Base-by-base conservation (phyloP, 2,113 vertebrate species). In the Prunella himalayana region DNA sequence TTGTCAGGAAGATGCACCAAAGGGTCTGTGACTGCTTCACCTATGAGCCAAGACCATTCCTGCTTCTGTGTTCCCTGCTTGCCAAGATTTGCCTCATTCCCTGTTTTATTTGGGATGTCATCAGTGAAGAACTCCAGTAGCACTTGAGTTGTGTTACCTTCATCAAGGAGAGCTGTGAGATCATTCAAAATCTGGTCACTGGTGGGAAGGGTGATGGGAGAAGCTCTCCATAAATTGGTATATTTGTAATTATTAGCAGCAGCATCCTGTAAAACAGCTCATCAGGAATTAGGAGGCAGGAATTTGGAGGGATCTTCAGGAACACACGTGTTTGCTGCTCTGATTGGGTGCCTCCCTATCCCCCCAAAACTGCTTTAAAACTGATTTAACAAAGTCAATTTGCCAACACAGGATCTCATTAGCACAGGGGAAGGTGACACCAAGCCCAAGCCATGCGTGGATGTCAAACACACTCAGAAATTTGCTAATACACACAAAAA, bases 1-100 rank as follows among this genome's bases (percentile, higher is more conserved):
- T 54, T 27, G 25, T 54, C 53, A 77, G 49, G 31, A 64, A n/a
- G 49, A 39, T 18, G n/a, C 49, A 54, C 21, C 31, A 47, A 45
- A 23, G 2, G 13, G 27, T 35, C 31, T 41, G 12, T 3, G 2
- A 22, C 37, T 65, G 47, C 56, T 82, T 39, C 51, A 47, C 6
- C 50, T 1, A 0, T 1, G 2, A 83, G 39, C 20, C 7, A 1
- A 82, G 50, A 47, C 17, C 1, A 0, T 9, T 75, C n/a, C 39
- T 54, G n/a, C 15, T 37, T 64, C 53, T 0, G 0, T 39, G 41
- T 33, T 84, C 56, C 28, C 54, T 9, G 4, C 13, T 19, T 1
- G 0, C 56, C 3, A 5, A 68, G 30, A 73, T 78, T 16, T 20
- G 13, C 37, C 68, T 76, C 66, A 27, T 33, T 9, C 9, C 73